Percentiles rank a stretch among this genome's conserved stretches.
These are phyloP conservation scores for Paramuricea clavata DNA, from an alignment of 92 coral and sea anemone species.

Conservation along the genomic window DNA sequence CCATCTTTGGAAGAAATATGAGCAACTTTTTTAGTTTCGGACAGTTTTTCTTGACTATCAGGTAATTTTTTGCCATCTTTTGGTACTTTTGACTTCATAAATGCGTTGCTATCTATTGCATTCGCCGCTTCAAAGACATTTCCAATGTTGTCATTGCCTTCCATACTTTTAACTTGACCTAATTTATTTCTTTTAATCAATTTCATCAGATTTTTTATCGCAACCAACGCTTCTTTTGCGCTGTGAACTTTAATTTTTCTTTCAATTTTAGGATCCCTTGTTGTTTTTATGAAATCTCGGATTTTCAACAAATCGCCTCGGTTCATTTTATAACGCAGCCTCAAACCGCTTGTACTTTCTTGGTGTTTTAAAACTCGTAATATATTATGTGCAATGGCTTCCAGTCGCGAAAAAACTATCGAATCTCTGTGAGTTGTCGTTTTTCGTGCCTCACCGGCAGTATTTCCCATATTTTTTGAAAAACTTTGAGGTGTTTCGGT, in stretches of 20 bases:
- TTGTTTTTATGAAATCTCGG: conserved; percentile 22
- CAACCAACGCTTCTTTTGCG: conserved; percentile 39
- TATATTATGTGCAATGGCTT: conserved; percentile 35
- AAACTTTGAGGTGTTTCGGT: background rate
- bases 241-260: conserved; percentile 24
- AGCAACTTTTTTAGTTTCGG: background rate
- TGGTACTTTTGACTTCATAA: conserved; percentile 10
- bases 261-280: conserved; percentile 17
- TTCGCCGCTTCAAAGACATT: background rate
- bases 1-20: background rate
- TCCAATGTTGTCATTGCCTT: background rate
- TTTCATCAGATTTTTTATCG: conserved; percentile 34
- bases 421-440: background rate
- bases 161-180: background rate
- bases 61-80: background rate
- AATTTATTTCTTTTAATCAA: conserved; percentile 10
- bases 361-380: conserved; percentile 24
- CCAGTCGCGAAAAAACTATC: conserved; percentile 32
- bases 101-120: background rate
- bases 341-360: conserved; percentile 10
- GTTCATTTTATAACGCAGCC: conserved; percentile 33
- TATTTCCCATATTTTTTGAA: background rate
- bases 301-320: conserved; percentile 38
- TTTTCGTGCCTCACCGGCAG: background rate
- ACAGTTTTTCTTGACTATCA: background rate